A percentile compares a stretch with the other conserved stretches of the same genome.
These are phyloP conservation scores for Sphaeramia orbicularis DNA, from an alignment of 2,797 vertebrate genomes.

Conservation along the genomic window DNA sequence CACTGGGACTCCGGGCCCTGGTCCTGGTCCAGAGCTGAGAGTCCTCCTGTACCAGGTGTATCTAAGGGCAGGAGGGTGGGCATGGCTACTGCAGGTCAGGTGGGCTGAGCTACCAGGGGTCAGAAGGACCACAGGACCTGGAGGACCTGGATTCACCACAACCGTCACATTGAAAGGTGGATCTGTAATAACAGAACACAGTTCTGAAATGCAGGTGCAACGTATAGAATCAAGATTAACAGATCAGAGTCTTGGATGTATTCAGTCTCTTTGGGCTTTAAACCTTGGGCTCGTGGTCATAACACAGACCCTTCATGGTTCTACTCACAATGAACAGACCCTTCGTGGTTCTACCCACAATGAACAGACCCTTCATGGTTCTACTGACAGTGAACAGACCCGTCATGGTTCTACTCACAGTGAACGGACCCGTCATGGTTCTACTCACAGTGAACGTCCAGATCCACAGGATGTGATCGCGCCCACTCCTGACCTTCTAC, in stretches of 20 bases:
- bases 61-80: constrained; percentile 50
- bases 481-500: constrained; percentile 24
- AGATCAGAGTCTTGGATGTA: no score
- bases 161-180: constrained; percentile 47
- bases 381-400: no score
- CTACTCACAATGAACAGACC: no score
- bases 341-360: no score
- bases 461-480: constrained; percentile 31
- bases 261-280: no score
- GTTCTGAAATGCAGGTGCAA: no score
- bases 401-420: no score
- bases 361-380: no score
- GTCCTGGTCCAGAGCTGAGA: not conserved
- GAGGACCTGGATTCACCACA: constrained; percentile 15
- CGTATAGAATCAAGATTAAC: no score
- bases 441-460: constrained; percentile 58
- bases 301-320: no score
- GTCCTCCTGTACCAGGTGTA: constrained; percentile 47
- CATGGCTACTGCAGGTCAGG: constrained; percentile 61
- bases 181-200: constrained; percentile 34
- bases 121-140: not conserved
- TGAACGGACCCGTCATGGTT: no score
- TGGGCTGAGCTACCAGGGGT: constrained; percentile 35
- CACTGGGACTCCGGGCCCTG: constrained; percentile 16
- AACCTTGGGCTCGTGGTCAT: no score